Base-by-base conservation (phyloP, 2,888 invertebrate species). In the Oconnorella tubifera region DNA sequence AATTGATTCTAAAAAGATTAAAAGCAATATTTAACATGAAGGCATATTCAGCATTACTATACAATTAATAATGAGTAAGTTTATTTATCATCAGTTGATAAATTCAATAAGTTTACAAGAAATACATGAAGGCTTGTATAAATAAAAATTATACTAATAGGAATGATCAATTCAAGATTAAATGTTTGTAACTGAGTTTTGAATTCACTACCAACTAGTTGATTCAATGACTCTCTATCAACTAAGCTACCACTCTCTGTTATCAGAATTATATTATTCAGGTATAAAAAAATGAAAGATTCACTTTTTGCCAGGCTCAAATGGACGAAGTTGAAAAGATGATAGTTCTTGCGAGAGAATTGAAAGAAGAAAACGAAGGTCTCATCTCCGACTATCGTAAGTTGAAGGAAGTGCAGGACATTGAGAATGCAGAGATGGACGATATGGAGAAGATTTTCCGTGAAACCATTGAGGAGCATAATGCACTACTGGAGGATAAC, bases 321-420 rank as follows among this genome's bases (percentile, higher is more conserved):
- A 33, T 66, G 57, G 51, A 48, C 19, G 66, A 66, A 10, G 62
- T 66, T 23, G 66, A 59, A 23, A 49, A 33, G 28, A 48, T 66
- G 6, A 62, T 66, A 6, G 40, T 14, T 29, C 40, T 57, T 4
- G 66, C 62, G 19, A 40, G 51, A 29, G 62, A 66, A 33, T 23
- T 66, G 48, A 66, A 63, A 29, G 62, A 62, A 2, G 66, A 66
- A 31, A 66, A 66, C 48, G 62, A 63, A 28, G 55, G 33, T 10
- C 27, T 66, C 32, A 63, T 66, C 25, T 32, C 56, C 1, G 66
- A 66, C 29, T 66, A 62, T 28, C 33, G 33, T n/a, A 32, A 53
- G 27, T 59, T 62, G 28, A 49, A 50, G 4, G 58, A 62, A 19
- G 33, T 55, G 1, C 50, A 62, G 48, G 62, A 57, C 4, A 56